Evolutionary conservation across 1,140 invertebrate genomes (phyloP), one percentile per base, ranked within the genome.

Genomic region (Hyles vespertilio): DNA sequence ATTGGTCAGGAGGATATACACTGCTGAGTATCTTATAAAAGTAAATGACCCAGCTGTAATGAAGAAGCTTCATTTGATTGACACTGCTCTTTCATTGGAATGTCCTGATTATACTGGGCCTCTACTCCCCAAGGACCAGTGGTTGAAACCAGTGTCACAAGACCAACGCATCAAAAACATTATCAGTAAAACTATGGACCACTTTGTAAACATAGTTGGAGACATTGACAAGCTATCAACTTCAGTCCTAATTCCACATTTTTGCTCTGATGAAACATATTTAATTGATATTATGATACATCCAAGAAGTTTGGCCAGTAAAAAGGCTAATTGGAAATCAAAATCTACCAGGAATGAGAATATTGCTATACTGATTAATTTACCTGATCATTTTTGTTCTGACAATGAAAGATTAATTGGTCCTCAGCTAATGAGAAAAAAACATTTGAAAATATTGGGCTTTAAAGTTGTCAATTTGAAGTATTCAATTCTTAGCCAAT

Each of bases 381-480:
- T 93, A 32, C 93, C 93, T 11, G 92, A 94, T 65, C 91, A 94
- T 81, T 94, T 91, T 78, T 93, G 92, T 74, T 84, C 84, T 46
- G 88, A 90, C 55, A 86, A 79, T 50, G 76, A 85, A 45, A 67
- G 84, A 51, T 74, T 95, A 22, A 90, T 92, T 65, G 94, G 94
- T 0, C 90, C 91, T 43, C 92, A 94, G 79, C 70, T 86, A 0
- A 92, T 94, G 91, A 92, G 90, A 62, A 91, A 89, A 55, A 90
- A 91, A 53, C 92, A 93, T 67, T 84, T 94, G 36, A 88, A 88
- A 71, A 85, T 91, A 66, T 77, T 94, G 52, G 94, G 93, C 12
- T 89, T 94, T 49, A 91, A 91, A 71, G 91, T 94, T 48, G 89
- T 91, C n/a, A 90, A 82, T 44, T 72, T 94, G 3, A 90, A 93